Evolutionary conservation across 2,113 vertebrate species (phyloP), one percentile per base, ranked within the genome.

Genomic region (Hyperoodon ampullatus): DNA sequence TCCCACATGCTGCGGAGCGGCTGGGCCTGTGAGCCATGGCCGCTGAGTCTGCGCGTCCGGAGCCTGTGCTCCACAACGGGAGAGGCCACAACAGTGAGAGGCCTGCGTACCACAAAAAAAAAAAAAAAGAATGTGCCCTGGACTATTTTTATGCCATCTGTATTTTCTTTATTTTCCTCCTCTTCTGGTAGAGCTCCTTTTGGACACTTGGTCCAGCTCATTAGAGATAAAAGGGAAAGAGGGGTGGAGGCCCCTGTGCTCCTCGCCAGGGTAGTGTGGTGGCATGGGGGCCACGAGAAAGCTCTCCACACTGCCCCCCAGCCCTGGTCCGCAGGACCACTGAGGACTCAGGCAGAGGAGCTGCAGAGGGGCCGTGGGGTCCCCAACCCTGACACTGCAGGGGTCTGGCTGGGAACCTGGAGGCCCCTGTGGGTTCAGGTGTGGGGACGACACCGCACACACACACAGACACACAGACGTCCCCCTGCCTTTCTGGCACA

Each of bases 401-500:
- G 11, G 6, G 16, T 13, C 72, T 75, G 44, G 60, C 60, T 28
- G 15, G 71, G 80, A 44, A n/a, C 65, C 66, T 60, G 50, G 66
- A 35, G 86, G 68, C 26, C 50, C 35, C 53, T 47, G 47, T 16
- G 83, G 8, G 24, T 12, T 39, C 30, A 4, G 24, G 72, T 75
- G 50, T 55, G 53, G 50, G 16, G 5, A 42, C 5, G 8, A 35
- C 23, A 44, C 7, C 15, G 30, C 16, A 24, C 10, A 72, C 60
- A 15, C 4, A 15, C 68, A 35, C 65, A 35, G 3, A 33, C 23
- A 21, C 18, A 8, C 0, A 2, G 30, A 15, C 2, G 3, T 30
- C 24, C 28, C 3, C 85, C 53, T 30, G 19, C 33, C 42, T 44
- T 71, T 55, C 16, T 74, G 87, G 33, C 82, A 63, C n/a, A 66